Conservation (phyloP, 2,888 invertebrate species). For the Lasioglossum villosulum region DNA sequence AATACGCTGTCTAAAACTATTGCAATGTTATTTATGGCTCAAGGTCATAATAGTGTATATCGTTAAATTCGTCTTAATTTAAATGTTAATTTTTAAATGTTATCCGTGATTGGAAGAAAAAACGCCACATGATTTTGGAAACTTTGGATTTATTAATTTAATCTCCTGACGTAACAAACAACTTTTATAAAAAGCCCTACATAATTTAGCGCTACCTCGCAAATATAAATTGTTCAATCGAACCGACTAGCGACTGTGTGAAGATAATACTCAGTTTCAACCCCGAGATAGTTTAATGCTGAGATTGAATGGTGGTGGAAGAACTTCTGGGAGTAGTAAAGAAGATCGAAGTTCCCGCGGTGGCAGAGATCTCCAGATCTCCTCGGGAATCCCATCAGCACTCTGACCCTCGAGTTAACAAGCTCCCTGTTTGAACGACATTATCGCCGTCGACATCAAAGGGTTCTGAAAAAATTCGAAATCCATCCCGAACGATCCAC, state of each 20-base stretch:
- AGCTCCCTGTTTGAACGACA: conserved; percentile 13
- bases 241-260: neutral
- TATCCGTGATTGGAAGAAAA: too few relatives aligned
- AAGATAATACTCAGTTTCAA: neutral
- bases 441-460: neutral
- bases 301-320: neutral
- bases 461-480: neutral
- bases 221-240: neutral
- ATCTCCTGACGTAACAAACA: too few relatives aligned
- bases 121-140: too few relatives aligned
- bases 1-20: too few relatives aligned
- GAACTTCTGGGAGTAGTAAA: neutral
- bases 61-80: too few relatives aligned
- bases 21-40: too few relatives aligned
- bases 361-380: neutral
- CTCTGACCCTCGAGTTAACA: conserved; percentile 9
- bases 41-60: too few relatives aligned
- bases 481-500: neutral
- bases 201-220: neutral
- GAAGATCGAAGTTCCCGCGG: neutral
- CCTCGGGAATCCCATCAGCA: conserved; percentile 2
- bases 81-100: too few relatives aligned
- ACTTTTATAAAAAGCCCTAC: too few relatives aligned
- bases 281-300: neutral
- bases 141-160: too few relatives aligned